These are phyloP conservation scores for Atherinosoma microstoma DNA, from an alignment of 2,797 vertebrate species.

Conservation along the genomic window DNA sequence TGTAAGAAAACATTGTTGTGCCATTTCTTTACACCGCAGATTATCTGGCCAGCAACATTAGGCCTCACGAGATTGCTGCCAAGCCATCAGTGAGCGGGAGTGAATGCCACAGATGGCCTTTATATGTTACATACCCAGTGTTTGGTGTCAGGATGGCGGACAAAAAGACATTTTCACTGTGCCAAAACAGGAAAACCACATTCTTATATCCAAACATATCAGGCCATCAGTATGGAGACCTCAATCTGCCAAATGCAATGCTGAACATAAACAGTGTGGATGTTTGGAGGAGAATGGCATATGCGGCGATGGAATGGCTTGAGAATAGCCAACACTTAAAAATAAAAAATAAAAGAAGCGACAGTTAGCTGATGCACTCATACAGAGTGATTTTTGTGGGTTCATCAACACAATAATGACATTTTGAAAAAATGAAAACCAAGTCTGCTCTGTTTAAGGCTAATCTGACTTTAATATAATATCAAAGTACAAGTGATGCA, in stretches of 20 bases:
- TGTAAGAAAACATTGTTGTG: constrained; percentile 26
- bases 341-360: constrained; percentile 9
- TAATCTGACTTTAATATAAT: constrained; percentile 31
- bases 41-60: constrained; percentile 64
- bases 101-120: constrained; percentile 65
- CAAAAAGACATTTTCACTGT: constrained; percentile 64
- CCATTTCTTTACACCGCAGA: constrained; percentile 61
- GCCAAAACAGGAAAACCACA: constrained; percentile 76
- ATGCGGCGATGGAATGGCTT: constrained; percentile 26
- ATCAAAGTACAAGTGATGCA: constrained; percentile 23
- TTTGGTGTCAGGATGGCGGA: constrained; percentile 73
- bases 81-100: constrained; percentile 65
- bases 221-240: constrained; percentile 67
- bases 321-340: constrained; percentile 28
- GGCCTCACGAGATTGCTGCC: constrained; percentile 55
- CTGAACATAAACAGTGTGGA: constrained; percentile 74
- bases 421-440: constrained; percentile 18
- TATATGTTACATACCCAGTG: constrained; percentile 58
- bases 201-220: constrained; percentile 78
- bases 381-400: constrained; percentile 34
- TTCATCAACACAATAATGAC: constrained; percentile 46
- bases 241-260: constrained; percentile 67
- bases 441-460: constrained; percentile 18
- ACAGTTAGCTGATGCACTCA: constrained; percentile 17
- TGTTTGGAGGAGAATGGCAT: constrained; percentile 56